Conservation (phyloP, 1,140 invertebrate species). For the Portunus trituberculatus region DNA sequence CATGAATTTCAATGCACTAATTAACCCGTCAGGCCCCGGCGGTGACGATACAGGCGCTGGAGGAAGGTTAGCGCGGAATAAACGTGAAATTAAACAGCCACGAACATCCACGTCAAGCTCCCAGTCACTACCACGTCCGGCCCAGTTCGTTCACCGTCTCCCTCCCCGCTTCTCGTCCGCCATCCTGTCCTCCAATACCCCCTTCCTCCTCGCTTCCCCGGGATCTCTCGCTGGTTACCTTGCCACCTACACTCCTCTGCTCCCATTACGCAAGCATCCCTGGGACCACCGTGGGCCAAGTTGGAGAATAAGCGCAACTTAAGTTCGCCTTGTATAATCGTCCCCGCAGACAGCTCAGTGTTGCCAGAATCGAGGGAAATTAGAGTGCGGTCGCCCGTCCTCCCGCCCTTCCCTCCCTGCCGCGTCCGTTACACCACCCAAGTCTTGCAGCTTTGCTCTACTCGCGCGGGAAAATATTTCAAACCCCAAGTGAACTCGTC, state of each 20-base stretch:
- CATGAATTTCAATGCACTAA: background rate
- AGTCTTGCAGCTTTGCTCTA: background rate
- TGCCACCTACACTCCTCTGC: background rate
- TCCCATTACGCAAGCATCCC: background rate
- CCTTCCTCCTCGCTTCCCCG: background rate
- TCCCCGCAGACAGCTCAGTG: background rate
- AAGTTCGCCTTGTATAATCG: background rate
- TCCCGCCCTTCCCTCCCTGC: background rate
- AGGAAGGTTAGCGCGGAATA: background rate
- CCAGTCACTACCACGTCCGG: conserved; percentile 3
- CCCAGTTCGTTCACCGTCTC: conserved; percentile 17
- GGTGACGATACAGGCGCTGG: background rate
- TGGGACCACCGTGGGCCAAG: background rate
- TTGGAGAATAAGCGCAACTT: background rate
- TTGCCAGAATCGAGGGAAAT: background rate
- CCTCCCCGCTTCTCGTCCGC: background rate
- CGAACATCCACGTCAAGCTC: conserved; percentile 17
- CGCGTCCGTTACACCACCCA: conserved; percentile 16
- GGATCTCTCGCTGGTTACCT: background rate
- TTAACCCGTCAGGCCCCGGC: background rate
- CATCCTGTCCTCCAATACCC: background rate
- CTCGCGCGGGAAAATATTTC: background rate
- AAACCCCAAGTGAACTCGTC: background rate
- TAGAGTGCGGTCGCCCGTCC: background rate
- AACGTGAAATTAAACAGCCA: background rate